Evolutionary conservation across 2,888 invertebrate species (phyloP).

Genomic region (Heliconius ismenius): DNA sequence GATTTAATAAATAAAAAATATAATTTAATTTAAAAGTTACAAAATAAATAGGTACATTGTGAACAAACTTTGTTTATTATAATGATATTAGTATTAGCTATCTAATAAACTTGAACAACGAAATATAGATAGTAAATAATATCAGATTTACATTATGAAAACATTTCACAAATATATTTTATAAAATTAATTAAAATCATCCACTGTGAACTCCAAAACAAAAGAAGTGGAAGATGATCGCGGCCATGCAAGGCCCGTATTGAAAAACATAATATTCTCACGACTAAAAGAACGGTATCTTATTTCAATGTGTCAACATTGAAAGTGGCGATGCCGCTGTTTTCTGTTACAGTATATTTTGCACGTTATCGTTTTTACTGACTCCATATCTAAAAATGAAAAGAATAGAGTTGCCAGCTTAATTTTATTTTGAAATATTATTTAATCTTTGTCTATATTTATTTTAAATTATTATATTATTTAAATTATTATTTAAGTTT

Average conservation of each 20-base stretch:
- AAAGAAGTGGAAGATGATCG: constrained; percentile 44
- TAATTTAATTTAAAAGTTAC: not conserved
- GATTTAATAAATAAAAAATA: not conserved
- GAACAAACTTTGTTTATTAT: not conserved
- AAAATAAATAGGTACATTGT: not conserved
- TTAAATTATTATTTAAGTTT: too few species aligned
- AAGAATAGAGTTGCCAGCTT: not conserved
- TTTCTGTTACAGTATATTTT: constrained; percentile 56
- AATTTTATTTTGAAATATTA: not conserved
- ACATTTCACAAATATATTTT: not conserved
- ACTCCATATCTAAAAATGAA: constrained; percentile 1
- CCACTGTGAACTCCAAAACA: constrained; percentile 41
- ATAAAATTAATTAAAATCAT: constrained; percentile 32
- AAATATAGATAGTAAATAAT: not conserved
- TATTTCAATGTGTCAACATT: constrained; percentile 52
- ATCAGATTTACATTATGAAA: not conserved
- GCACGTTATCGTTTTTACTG: constrained; percentile 49
- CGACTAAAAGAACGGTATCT: constrained; percentile 51
- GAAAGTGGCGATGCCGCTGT: constrained; percentile 49
- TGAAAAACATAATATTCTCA: constrained; percentile 51
- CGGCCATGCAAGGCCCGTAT: constrained; percentile 45
- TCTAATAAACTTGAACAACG: not conserved
- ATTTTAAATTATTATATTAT: too few species aligned
- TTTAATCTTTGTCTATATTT: not conserved
- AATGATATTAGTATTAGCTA: not conserved